Percentiles rank a stretch among this genome's conserved stretches.
Conservation (phyloP, 1,140 invertebrate genomes). For the Harpegnathos saltator region DNA sequence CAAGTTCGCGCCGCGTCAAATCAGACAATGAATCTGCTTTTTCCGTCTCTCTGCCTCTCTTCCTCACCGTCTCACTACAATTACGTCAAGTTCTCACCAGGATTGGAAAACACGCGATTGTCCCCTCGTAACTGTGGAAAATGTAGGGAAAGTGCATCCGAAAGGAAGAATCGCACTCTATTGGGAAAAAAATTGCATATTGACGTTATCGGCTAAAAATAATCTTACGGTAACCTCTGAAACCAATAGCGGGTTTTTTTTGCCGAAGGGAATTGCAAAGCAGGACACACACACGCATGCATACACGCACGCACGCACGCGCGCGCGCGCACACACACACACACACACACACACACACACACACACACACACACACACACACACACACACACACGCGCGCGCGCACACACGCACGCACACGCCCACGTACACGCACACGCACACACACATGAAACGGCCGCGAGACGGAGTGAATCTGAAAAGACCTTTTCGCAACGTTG, state of each 20-base stretch:
- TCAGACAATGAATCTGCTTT: too few relatives aligned
- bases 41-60: too few relatives aligned
- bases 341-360: not conserved
- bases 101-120: not conserved
- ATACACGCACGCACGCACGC: not conserved
- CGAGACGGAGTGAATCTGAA: too few relatives aligned
- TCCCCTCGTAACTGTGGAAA: not conserved
- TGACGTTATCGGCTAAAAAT: not conserved
- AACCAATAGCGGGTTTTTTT: slow-evolving; percentile 9
- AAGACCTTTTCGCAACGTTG: not conserved
- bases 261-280: not conserved
- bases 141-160: not conserved
- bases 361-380: not conserved
- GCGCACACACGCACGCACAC: not conserved
- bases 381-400: not conserved
- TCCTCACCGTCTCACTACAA: not conserved
- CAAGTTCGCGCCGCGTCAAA: not conserved
- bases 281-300: not conserved
- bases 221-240: not conserved
- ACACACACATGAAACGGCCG: too few relatives aligned
- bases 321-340: not conserved
- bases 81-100: not conserved
- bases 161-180: not conserved
- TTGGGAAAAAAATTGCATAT: not conserved
- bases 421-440: not conserved